These are phyloP conservation scores for Equus quagga DNA, from an alignment of 2,113 vertebrate species.

Conservation along the genomic window DNA sequence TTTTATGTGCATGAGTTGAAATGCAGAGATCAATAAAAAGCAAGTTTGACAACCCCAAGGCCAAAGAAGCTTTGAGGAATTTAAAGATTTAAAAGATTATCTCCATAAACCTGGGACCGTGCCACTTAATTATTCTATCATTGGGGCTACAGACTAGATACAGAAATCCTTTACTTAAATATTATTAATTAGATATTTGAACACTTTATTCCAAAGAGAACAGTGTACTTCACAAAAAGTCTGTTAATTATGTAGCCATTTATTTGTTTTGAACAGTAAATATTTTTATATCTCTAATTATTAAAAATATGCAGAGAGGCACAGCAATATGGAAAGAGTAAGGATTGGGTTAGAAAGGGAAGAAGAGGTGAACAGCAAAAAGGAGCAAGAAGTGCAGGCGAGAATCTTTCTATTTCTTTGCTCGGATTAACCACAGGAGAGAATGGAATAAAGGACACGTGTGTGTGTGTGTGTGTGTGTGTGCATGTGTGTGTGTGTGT, in stretches of 20 bases:
- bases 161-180: conserved; percentile 20
- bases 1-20: conserved; percentile 58
- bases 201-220: conserved; percentile 34
- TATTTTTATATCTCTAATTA: neutral
- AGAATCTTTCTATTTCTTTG: neutral
- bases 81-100: conserved; percentile 68
- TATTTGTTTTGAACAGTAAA: conserved; percentile 49
- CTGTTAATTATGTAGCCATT: conserved; percentile 10
- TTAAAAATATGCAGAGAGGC: neutral
- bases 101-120: conserved; percentile 50
- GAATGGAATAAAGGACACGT: neutral
- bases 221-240: neutral
- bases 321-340: neutral
- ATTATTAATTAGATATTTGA: conserved; percentile 49
- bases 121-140: conserved; percentile 51
- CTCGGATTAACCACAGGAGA: neutral
- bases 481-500: rapidly evolving
- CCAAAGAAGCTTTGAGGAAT: conserved; percentile 67
- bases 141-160: conserved; percentile 16
- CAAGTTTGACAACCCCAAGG: conserved; percentile 63
- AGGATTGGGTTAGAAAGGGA: neutral
- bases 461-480: neutral
- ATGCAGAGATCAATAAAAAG: conserved; percentile 73
- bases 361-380: neutral
- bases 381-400: neutral